Base-by-base conservation (phyloP, 2,113 vertebrate genomes). In the Cyphomyrus plagiostoma region DNA sequence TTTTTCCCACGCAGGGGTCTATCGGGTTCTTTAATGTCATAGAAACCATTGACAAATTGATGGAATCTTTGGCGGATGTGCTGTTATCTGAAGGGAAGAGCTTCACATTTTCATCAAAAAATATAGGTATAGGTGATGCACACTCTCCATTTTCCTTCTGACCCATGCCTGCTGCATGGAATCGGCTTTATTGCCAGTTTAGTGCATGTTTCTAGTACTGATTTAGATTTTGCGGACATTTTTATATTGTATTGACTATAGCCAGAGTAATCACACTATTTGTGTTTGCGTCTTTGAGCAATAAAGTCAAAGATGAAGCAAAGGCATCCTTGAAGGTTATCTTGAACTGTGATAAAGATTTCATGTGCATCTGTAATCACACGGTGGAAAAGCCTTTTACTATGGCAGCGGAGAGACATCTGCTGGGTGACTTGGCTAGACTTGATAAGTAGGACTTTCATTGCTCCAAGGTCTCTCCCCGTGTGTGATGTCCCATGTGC, bases 51-150 rank as follows among this genome's bases (percentile, higher is more conserved):
- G 96, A 96, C 90, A 92, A 74, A 88, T 92, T 96, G 62, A 93
- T 93, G 13, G 94, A 94, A 91, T 91, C 88, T 50, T 92, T 96
- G 74, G 94, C 96, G 49, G 94, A 95, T 90, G 42, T 92, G 3
- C 86, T 96, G 0, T 93, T 92, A 84, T 23, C 62, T n/a, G 92
- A 95, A 53, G 90, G 80, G 13, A 93, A 92, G 92, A 92, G 87
- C 89, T 96, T 96, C 89, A 92, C 91, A 9, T 92, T 96, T 89
- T 96, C 94, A 83, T 96, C 95, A 30, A 95, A 95, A 90, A 96
- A 96, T 87, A 96, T 96, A 90, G 95, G 96, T 96, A 96, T 96
- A 89, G 95, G 96, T 96, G 93, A 94, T 84, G 0, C 58, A 66
- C 86, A 6, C 1, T 53, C 6, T 45, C 26, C 39, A 10, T 58